Percentiles rank a stretch among this genome's conserved stretches.
Evolutionary conservation across 2,888 invertebrate genomes (phyloP).

Genomic region (Drosophila mercatorum): DNA sequence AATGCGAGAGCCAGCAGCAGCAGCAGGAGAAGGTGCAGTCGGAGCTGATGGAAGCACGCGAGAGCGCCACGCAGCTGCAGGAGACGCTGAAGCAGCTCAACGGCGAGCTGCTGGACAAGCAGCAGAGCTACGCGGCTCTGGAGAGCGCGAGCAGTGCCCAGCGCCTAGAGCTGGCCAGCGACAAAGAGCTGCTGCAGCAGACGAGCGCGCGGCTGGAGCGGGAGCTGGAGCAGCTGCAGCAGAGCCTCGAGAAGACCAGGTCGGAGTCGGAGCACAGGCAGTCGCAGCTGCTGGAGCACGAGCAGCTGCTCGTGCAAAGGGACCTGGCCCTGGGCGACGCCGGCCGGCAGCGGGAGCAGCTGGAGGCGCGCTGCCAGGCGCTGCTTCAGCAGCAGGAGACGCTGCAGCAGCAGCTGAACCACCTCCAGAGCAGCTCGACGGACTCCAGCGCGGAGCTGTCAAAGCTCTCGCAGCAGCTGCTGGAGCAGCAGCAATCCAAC

Average conservation of each 20-base stretch:
- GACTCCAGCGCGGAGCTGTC: slow-evolving; percentile 87
- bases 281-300: slow-evolving; percentile 56
- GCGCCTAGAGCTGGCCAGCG: slow-evolving; percentile 63
- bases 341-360: slow-evolving; percentile 86
- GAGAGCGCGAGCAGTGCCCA: slow-evolving; percentile 52
- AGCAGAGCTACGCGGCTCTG: slow-evolving; percentile 56
- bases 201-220: slow-evolving; percentile 80
- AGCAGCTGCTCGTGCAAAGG: slow-evolving; percentile 85
- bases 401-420: slow-evolving; percentile 87
- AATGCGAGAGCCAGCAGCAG: slow-evolving; percentile 55
- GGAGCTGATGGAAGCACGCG: slow-evolving; percentile 83
- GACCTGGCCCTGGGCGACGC: slow-evolving; percentile 87
- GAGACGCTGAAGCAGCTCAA: slow-evolving; percentile 64
- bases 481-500: slow-evolving; percentile 87
- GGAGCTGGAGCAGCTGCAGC: slow-evolving; percentile 62
- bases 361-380: slow-evolving; percentile 87
- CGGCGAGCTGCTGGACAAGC: slow-evolving; percentile 77
- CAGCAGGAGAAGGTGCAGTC: slow-evolving; percentile 76
- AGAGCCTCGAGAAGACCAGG: slow-evolving; percentile 80
- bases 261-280: slow-evolving; percentile 83
- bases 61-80: slow-evolving; percentile 49
- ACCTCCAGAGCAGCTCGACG: slow-evolving; percentile 86
- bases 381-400: slow-evolving; percentile 86
- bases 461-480: slow-evolving; percentile 86
- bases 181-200: slow-evolving; percentile 71